Evolutionary conservation across 92 coral and sea anemone genomes (phyloP).

Genomic region (Epizoanthus rinbou): DNA sequence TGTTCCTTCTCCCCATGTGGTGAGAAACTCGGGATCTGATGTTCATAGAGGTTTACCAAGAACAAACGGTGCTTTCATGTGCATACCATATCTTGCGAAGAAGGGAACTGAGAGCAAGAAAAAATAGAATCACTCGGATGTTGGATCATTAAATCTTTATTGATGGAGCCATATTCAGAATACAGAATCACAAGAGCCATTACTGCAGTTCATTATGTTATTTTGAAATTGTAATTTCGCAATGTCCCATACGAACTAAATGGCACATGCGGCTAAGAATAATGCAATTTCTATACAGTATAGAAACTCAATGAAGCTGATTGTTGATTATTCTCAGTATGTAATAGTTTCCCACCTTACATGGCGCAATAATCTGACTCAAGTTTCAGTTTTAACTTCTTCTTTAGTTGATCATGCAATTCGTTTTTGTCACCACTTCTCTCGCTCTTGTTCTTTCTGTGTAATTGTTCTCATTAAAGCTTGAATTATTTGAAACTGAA

Average conservation of each 20-base stretch:
- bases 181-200: neutral
- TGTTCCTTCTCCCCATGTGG: constrained; percentile 31
- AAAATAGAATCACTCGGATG: constrained; percentile 24
- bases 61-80: constrained; percentile 7
- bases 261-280: neutral
- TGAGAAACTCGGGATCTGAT: constrained; percentile 15
- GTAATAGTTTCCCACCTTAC: too few species aligned
- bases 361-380: too few species aligned
- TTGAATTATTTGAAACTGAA: too few species aligned
- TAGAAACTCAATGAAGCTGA: neutral
- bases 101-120: constrained; percentile 12
- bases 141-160: constrained; percentile 13
- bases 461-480: neutral
- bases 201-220: constrained; percentile 29
- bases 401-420: constrained; percentile 11
- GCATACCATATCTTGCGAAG: constrained; percentile 23
- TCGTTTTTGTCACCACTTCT: neutral
- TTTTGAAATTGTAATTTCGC: constrained; percentile 17
- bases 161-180: neutral
- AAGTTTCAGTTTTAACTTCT: too few species aligned
- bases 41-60: constrained; percentile 14
- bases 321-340: neutral
- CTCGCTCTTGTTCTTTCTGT: too few species aligned
- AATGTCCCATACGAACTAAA: constrained; percentile 3
- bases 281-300: neutral